Base-by-base conservation (phyloP, 2,797 vertebrate species). In the Urophycis tenuis region DNA sequence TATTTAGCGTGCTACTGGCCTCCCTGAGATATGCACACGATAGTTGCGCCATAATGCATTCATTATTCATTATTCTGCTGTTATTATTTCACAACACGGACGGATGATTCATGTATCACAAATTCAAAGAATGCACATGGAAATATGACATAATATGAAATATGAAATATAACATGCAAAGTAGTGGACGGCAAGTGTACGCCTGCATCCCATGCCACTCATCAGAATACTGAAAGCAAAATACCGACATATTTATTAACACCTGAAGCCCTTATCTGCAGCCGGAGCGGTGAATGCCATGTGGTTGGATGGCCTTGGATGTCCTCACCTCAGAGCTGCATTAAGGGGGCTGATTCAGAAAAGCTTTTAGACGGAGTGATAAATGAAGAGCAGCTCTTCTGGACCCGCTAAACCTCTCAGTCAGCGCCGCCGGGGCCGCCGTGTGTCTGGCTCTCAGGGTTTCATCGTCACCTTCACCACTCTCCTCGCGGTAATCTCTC, bases 351-450 rank as follows among this genome's bases (percentile, higher is more conserved):
- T 32, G 8, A 25, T 76, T 71, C 33, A 32, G 17, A 76, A 76
- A 76, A 71, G 75, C 75, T 76, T 76, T 76, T 71, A 76, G 30
- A 71, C 29, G 19, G 36, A 39, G 32, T 17, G 39, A 29, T 22
- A 3, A 25, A 39, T 15, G n/a, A 25, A 19, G 25, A 30, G 19
- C 11, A 32, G 69, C 69, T 71, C 75, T 71, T 76, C 69, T 25
- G 36, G 30, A 30, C 34, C 45, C 64, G 29, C n/a, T n/a, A n/a
- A n/a, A n/a, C n/a, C n/a, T n/a, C n/a, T n/a, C n/a, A n/a, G n/a
- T n/a, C n/a, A n/a, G n/a, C n/a, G n/a, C n/a, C n/a, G n/a, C n/a
- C n/a, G n/a, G n/a, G n/a, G n/a, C n/a, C n/a, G n/a, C n/a, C n/a
- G n/a, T n/a, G n/a, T n/a, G n/a, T n/a, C n/a, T n/a, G n/a, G n/a